These are phyloP conservation scores for Beroe forskalii DNA, from an alignment of 37 sponge, comb jelly and placozoan species.

Conservation along the genomic window DNA sequence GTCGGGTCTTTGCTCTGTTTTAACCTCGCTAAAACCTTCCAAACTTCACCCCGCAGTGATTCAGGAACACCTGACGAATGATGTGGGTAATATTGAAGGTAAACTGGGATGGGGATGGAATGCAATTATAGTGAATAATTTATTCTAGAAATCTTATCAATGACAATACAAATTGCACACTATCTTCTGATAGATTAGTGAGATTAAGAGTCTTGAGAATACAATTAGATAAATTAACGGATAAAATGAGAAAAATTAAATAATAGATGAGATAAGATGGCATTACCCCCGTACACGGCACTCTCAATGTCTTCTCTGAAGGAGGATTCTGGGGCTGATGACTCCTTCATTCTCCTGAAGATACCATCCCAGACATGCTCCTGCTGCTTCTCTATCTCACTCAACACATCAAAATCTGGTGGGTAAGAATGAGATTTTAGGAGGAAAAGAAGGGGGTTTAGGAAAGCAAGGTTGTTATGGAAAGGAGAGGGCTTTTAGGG, in stretches of 20 bases:
- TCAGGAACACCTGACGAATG: slow-evolving; percentile 44
- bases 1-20: slow-evolving; percentile 1
- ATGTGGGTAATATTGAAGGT: background rate
- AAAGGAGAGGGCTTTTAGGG: background rate
- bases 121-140: too few species aligned
- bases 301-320: slow-evolving; percentile 25
- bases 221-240: too few species aligned
- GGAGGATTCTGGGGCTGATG: background rate
- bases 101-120: background rate
- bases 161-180: too few species aligned
- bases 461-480: background rate
- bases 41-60: slow-evolving; percentile 14
- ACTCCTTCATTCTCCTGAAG: background rate
- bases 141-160: too few species aligned
- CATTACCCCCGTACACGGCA: slow-evolving; percentile 28
- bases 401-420: background rate
- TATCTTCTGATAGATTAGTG: too few species aligned
- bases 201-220: too few species aligned
- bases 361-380: background rate
- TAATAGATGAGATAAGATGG: too few species aligned
- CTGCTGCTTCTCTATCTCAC: background rate
- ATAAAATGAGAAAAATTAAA: too few species aligned
- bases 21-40: background rate
- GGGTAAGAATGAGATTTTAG: too few species aligned
- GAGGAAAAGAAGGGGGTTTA: background rate